These are phyloP conservation scores for Mythimna ferrago DNA, from an alignment of 2,888 invertebrate genomes.

Conservation along the genomic window DNA sequence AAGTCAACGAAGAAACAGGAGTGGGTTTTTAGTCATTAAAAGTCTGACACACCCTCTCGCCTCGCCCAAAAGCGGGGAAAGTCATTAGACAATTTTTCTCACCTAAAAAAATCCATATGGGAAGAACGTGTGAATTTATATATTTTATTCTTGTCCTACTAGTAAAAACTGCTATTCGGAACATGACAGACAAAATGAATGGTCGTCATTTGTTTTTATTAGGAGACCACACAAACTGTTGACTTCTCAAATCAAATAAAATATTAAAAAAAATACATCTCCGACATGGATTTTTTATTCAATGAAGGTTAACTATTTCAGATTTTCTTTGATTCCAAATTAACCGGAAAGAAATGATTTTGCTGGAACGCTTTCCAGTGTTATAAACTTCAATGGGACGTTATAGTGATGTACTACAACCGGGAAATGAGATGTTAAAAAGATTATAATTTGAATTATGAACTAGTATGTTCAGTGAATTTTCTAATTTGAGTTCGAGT, in stretches of 20 bases:
- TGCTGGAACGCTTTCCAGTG: slow-evolving; percentile 40
- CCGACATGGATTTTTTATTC: background rate
- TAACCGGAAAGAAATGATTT: slow-evolving; percentile 19
- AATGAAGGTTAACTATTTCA: slow-evolving; percentile 16
- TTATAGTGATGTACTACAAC: slow-evolving; percentile 2
- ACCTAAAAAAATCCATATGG: too few relatives aligned
- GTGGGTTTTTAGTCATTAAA: too few relatives aligned
- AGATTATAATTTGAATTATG: background rate
- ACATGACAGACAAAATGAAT: slow-evolving; percentile 13
- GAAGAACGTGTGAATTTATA: too few relatives aligned
- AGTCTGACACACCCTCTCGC: too few relatives aligned
- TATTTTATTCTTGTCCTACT: slow-evolving; percentile 1
- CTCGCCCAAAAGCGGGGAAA: too few relatives aligned
- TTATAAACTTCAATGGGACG: slow-evolving; percentile 23
- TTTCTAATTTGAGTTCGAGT: slow-evolving; percentile 7
- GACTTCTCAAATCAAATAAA: background rate
- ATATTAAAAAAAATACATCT: slow-evolving; percentile 25
- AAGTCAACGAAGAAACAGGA: too few relatives aligned
- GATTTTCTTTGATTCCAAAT: slow-evolving; percentile 39
- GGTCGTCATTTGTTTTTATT: slow-evolving; percentile 22
- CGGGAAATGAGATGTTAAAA: slow-evolving; percentile 2
- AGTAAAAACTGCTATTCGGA: background rate
- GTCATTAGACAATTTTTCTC: too few relatives aligned
- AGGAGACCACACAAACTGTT: slow-evolving; percentile 27
- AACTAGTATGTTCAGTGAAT: slow-evolving; percentile 21